phyloP scores from a whole-genome alignment of 2,113 vertebrate genomes.

The Deroptyus accipitrinus region DNA sequence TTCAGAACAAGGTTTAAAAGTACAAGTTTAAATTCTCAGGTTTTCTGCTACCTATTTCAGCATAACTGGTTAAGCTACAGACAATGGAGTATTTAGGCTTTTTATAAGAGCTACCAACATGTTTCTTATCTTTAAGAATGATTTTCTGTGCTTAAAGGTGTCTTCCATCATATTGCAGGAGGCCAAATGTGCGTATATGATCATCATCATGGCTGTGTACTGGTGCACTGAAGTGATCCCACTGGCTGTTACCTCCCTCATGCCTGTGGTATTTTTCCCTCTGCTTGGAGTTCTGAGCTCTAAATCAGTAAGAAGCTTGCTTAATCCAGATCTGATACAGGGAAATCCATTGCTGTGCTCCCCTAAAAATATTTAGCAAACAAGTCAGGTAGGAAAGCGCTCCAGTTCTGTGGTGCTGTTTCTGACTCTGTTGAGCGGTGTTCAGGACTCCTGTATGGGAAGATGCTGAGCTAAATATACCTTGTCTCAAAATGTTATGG shows the following conservation, averaged over 20 bases:
- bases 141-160: background rate
- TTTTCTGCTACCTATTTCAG: background rate
- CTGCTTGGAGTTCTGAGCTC: slow-evolving; percentile 89
- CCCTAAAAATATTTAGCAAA: background rate
- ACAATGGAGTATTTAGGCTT: background rate
- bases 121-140: background rate
- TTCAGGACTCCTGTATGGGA: background rate
- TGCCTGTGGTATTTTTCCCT: slow-evolving; percentile 91
- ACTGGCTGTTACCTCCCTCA: slow-evolving; percentile 86
- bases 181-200: slow-evolving; percentile 87
- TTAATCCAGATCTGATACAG: background rate
- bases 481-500: background rate
- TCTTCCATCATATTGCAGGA: slow-evolving; percentile 75
- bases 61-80: background rate
- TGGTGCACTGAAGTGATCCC: slow-evolving; percentile 97
- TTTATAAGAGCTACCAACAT: background rate
- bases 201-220: slow-evolving; percentile 91
- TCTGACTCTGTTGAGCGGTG: background rate
- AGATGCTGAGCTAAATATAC: background rate
- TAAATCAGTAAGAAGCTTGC: slow-evolving; percentile 78
- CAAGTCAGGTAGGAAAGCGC: background rate
- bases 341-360: background rate
- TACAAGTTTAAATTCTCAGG: background rate
- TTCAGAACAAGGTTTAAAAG: background rate
- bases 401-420: background rate